These are phyloP conservation scores for Sandelia bainsii DNA, from an alignment of 2,797 vertebrate genomes.

Conservation along the genomic window DNA sequence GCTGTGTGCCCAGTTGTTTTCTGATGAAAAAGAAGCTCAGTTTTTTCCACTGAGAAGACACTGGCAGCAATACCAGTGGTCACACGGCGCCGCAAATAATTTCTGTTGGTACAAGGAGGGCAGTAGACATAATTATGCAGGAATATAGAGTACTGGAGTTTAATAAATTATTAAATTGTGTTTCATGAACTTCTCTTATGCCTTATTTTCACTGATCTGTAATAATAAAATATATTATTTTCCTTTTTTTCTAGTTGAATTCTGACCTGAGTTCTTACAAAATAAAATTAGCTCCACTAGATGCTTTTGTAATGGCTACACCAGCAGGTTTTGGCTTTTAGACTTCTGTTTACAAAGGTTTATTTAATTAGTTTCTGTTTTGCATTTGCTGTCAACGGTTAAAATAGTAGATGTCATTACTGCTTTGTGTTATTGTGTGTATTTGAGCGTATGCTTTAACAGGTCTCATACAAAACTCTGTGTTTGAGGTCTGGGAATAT, in stretches of 20 bases:
- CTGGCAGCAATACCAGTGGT: constrained; percentile 8
- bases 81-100: constrained; percentile 19
- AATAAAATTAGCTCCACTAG: constrained; percentile 17
- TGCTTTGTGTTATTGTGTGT: not conserved
- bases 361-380: constrained; percentile 5
- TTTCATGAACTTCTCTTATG: not conserved
- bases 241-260: not conserved
- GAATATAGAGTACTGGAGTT: not conserved
- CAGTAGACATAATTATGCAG: constrained; percentile 10
- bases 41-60: constrained; percentile 16
- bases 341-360: not conserved
- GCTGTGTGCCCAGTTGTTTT: constrained; percentile 30
- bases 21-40: constrained; percentile 16
- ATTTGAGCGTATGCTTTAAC: not conserved
- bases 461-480: not conserved
- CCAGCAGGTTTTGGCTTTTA: not conserved
- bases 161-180: constrained; percentile 36
- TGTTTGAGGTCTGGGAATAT: not conserved
- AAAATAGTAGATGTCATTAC: not conserved
- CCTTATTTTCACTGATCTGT: not conserved
- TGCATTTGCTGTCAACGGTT: not conserved
- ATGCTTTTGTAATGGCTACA: constrained; percentile 3
- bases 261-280: constrained; percentile 5
- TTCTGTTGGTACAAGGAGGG: constrained; percentile 17
- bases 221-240: not conserved